These are phyloP conservation scores for Helicoverpa assulta DNA, from an alignment of 2,888 invertebrate species.

Conservation along the genomic window DNA sequence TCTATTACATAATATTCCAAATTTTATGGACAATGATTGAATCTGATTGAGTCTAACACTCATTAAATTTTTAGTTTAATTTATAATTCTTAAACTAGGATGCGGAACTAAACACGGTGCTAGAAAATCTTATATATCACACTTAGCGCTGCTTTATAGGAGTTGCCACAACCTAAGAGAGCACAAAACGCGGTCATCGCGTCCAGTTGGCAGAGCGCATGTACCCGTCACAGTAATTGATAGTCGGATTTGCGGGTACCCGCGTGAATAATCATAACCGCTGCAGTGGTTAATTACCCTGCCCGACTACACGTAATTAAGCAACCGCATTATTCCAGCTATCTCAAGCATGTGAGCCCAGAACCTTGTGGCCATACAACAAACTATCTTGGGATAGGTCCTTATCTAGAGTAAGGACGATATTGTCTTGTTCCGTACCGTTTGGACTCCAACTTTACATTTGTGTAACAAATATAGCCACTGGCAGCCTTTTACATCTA, in stretches of 20 bases:
- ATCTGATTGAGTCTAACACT: no score
- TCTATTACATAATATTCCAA: neutral
- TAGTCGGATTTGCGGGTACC: slow-evolving; percentile 80
- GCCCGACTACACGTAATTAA: slow-evolving; percentile 72
- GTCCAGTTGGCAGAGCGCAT: slow-evolving; percentile 60
- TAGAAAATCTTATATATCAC: slow-evolving; percentile 37
- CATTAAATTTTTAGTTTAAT: no score
- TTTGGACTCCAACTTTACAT: slow-evolving; percentile 15
- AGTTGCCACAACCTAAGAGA: slow-evolving; percentile 44
- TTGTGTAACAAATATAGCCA: slow-evolving; percentile 24
- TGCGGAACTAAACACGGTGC: neutral
- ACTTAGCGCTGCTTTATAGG: slow-evolving; percentile 26
- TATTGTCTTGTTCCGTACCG: slow-evolving; percentile 19
- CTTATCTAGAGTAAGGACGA: slow-evolving; percentile 37
- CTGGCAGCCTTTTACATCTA: slow-evolving; percentile 35
- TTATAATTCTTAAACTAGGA: neutral
- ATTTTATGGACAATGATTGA: no score
- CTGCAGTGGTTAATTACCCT: slow-evolving; percentile 82
- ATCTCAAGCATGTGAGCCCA: slow-evolving; percentile 51
- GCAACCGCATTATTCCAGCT: slow-evolving; percentile 70
- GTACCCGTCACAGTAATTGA: slow-evolving; percentile 83
- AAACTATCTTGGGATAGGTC: slow-evolving; percentile 28
- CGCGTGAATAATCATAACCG: slow-evolving; percentile 84
- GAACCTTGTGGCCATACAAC: slow-evolving; percentile 22
- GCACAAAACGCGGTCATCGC: slow-evolving; percentile 56